These are phyloP conservation scores for Setophaga kirtlandii DNA, from an alignment of 2,113 vertebrate genomes.

Conservation along the genomic window DNA sequence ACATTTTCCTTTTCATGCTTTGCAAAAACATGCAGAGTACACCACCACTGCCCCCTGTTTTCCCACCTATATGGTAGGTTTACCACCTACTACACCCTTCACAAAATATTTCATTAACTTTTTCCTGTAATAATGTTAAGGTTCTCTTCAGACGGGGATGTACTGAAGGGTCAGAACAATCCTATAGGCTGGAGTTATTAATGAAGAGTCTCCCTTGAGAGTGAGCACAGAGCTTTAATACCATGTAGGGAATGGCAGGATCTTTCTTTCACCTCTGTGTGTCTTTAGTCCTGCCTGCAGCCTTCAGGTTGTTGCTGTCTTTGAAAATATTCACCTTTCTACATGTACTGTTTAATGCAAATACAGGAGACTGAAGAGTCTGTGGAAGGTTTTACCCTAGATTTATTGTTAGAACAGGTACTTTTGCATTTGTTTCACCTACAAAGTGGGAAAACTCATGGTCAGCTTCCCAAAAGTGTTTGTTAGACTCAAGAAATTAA, in stretches of 20 bases:
- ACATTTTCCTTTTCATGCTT: background rate
- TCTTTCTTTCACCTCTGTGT: background rate
- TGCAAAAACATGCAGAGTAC: background rate
- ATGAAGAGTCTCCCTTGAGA: background rate
- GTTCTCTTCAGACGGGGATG: background rate
- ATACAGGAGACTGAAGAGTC: background rate
- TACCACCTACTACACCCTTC: fast-evolving
- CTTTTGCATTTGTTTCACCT: background rate
- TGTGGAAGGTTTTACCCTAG: background rate
- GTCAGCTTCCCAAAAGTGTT: background rate
- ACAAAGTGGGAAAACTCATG: background rate
- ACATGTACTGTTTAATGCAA: background rate
- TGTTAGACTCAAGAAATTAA: background rate
- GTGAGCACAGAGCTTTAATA: background rate
- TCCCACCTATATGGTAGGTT: background rate
- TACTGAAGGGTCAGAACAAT: background rate
- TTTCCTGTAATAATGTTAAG: background rate
- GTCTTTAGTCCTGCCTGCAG: background rate
- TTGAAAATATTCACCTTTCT: background rate
- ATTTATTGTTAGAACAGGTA: background rate
- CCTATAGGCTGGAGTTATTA: background rate
- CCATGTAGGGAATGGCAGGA: fast-evolving
- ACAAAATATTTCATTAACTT: background rate
- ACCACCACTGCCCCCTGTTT: background rate
- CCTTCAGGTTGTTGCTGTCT: background rate